Evolutionary conservation across 2,888 invertebrate species (phyloP), one percentile per base, ranked within the genome.

Genomic region (Dicranocentrus wangi): DNA sequence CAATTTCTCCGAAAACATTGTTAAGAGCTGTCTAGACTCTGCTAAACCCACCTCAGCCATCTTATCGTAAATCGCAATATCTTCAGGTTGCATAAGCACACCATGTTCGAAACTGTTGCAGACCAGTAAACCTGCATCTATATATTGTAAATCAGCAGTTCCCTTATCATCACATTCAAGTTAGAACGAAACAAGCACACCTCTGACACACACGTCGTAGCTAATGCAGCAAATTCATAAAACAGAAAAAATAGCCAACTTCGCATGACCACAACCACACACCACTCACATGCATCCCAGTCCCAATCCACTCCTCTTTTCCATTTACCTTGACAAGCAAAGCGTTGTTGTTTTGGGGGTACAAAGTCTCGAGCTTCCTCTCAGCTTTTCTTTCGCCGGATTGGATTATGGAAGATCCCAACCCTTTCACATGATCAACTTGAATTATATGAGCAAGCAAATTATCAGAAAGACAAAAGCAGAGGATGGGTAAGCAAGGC

Each of bases 391-490:
- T 19, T 2, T 61, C n/a, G 10, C 42, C 63, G 42, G 63, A 63
- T 63, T 63, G 63, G 63, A 63, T 39, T 21, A 42, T 25, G 42
- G 42, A 21, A 25, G 39, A 63, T 63, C 63, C 43, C 63, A 63
- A 39, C 63, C 63, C 63, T 21, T 63, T 63, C 63, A 63, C 63
- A 63, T 63, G 63, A 42, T 63, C 60, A 60, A 25, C 10, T 25
- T 55, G 7, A 25, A 10, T n/a, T 10, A 47, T 47, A n/a, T 47
- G 47, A 3, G n/a, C 23, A 55, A 55, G 25, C 55, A 19, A n/a
- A 51, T 17, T 17, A n/a, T 51, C 19, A 39, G 5, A 39, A 39
- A 39, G n/a, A 5, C 8, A 55, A 21, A 55, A 55, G 23, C 25
- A 55, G 55, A 3, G 47, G 47, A 8, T 55, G 10, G 60, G 25